Base-by-base conservation (phyloP, 2,888 invertebrate genomes). In the Caprella mutica region DNA sequence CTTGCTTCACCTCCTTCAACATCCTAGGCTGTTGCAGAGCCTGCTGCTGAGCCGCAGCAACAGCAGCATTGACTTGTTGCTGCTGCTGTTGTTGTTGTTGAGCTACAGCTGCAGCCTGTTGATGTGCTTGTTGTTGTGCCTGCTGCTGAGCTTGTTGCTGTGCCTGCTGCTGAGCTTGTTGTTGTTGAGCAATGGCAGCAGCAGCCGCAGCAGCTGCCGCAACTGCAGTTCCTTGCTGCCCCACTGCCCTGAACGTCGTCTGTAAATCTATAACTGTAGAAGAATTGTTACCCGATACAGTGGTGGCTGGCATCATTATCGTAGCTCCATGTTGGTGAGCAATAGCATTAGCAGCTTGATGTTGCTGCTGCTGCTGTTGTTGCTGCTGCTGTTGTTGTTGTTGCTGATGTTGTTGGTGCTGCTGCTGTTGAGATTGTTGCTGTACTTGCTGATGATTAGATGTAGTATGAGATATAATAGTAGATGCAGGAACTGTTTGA, bases 251-350 rank as follows among this genome's bases (percentile, higher is more conserved):
- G 30, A 48, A 48, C 12, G 48, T 40, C 17, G 40, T 48, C 48
- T 48, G 48, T 5, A 48, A n/a, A 14, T 48, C 48, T 9, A 48
- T 48, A 6, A 48, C 48, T 9, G 44, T 27, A 30, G 48, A 48
- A 2, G 48, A 30, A n/a, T n/a, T n/a, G n/a, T n/a, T n/a, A n/a
- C n/a, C n/a, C n/a, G n/a, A n/a, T n/a, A n/a, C n/a, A n/a, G n/a
- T n/a, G n/a, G n/a, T n/a, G n/a, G 48, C 26, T 5, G 48, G 48
- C 48, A 48, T 48, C 48, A 48, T 48, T 6, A 48, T 19, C 3
- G 48, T 30, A 48, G 55, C 43, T 30, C 55, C 55, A 55, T 59
- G 52, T 50, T 59, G 46, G 52, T 59, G 29, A 29, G 52, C 27
- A 40, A 52, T 24, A 52, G 59, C 23, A 52, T 27, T 30, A 6